A percentile compares a stretch with the other conserved stretches of the same genome.
Conservation (phyloP, 1,140 invertebrate genomes). For the Drosophila melanica region DNA sequence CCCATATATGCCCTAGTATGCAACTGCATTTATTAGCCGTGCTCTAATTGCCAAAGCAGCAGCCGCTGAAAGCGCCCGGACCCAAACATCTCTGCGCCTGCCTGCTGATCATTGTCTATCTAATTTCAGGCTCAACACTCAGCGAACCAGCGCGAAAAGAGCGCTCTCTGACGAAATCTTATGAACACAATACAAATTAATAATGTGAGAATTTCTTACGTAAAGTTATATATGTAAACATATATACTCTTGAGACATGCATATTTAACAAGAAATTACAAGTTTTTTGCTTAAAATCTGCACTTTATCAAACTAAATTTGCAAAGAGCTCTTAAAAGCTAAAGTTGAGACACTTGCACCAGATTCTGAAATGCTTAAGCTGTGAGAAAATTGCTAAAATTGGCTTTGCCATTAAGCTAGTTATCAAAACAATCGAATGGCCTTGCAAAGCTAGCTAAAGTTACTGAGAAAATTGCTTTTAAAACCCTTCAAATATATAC, state of each 20-base stretch:
- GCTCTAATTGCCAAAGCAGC: constrained; percentile 42
- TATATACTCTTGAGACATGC: constrained; percentile 6
- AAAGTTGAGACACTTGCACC: constrained; percentile 32
- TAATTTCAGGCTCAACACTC: constrained; percentile 57
- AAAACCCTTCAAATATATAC: background rate
- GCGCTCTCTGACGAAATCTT: constrained; percentile 55
- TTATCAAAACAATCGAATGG: constrained; percentile 28
- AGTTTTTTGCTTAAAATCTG: constrained; percentile 23
- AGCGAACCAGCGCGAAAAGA: constrained; percentile 15
- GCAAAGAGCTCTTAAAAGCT: constrained; percentile 29
- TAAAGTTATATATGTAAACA: constrained; percentile 36
- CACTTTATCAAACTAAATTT: constrained; percentile 43
- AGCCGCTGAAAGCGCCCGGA: constrained; percentile 21
- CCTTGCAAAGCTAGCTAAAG: constrained; percentile 21
- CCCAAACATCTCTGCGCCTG: constrained; percentile 16
- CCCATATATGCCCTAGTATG: constrained; percentile 11
- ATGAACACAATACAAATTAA: constrained; percentile 69
- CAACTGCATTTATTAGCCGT: constrained; percentile 41
- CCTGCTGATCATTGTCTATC: constrained; percentile 61
- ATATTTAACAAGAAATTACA: constrained; percentile 20
- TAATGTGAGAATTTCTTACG: constrained; percentile 80
- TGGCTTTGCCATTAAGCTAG: constrained; percentile 6
- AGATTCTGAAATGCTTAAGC: constrained; percentile 24
- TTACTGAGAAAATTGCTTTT: constrained; percentile 17
- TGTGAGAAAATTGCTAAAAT: constrained; percentile 28